Conservation (phyloP, 2,113 vertebrate species). For the Onychostruthus taczanowskii region DNA sequence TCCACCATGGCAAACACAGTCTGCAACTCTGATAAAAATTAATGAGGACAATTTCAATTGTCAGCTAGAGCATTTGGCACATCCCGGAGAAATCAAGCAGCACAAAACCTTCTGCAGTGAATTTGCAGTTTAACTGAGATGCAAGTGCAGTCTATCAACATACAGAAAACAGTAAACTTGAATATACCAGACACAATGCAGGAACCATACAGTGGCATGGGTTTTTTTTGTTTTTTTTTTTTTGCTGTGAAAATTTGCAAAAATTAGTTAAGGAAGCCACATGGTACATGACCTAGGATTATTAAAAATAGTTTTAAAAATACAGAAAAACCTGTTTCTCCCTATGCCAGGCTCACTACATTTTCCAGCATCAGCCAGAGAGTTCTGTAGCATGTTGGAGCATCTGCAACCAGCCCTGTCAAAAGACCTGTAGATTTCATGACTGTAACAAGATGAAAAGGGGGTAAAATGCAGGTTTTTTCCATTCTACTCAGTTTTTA, state of each 20-base stretch:
- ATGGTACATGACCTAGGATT: neutral
- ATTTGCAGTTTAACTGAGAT: neutral
- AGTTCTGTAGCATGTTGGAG: neutral
- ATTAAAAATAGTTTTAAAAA: neutral
- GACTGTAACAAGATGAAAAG: neutral
- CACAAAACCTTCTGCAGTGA: neutral
- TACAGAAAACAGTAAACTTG: neutral
- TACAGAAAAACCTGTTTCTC: neutral
- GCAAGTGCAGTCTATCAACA: neutral
- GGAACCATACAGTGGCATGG: fast-evolving
- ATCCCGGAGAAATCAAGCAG: neutral
- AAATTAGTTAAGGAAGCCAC: neutral
- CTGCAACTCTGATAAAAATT: neutral
- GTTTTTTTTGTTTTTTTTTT: neutral
- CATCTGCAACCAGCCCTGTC: neutral
- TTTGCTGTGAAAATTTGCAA: neutral
- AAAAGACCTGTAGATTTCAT: neutral
- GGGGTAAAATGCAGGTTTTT: neutral
- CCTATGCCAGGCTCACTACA: neutral
- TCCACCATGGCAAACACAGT: neutral
- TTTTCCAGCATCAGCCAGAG: neutral
- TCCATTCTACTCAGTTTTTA: neutral
- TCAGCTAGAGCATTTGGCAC: neutral
- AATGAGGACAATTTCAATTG: neutral
- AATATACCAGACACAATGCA: neutral